Evolutionary conservation across 2,888 invertebrate genomes (phyloP), one percentile per base, ranked within the genome.

Genomic region (Oithona nana): DNA sequence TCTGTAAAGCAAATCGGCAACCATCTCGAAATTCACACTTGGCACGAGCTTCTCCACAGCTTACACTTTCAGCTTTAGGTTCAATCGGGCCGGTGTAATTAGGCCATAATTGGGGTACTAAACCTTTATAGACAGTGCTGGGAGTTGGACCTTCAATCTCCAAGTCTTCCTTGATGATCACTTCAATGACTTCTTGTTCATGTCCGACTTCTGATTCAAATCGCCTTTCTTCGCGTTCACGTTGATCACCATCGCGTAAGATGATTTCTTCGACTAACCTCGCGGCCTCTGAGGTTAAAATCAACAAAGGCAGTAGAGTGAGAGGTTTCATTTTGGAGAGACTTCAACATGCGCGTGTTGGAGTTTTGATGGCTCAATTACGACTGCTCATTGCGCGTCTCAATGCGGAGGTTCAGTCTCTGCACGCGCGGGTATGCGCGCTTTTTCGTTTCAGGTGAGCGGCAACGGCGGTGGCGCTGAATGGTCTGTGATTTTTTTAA

Each of bases 1-100:
- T 83, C 71, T 81, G 81, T 64, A 87, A 78, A 16, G 86, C 86
- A 69, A 78, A 78, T 39, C 84, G 83, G 72, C 88, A 88, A 66
- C 86, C 86, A 39, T 78, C 79, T 66, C 85, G 79, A 72, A 81
- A 83, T 13, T 82, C 81, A 75, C 88, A 88, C 69, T 80, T 81
- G 67, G 81, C 73, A 65, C 82, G 79, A 29, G 84, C 85, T 28
- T 65, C 65, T 28, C 68, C 68, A 66, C 73, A 73, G 22, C 58
- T 31, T 26, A 56, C 62, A n/a, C 26, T 26, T 20, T 26, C 55
- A 24, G 62, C 62, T 3, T n/a, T n/a, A 24, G 56, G 39, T 26
- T 54, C 56, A 16, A 29, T 22, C 16, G 54, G 52, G 6, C 55
- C 62, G 11, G 62, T 54, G 30, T 62, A 62, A 54, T 62, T 62